Evolutionary conservation across 1,140 invertebrate genomes (phyloP), one percentile per base, ranked within the genome.

Genomic region (Drosophila punjabiensis): DNA sequence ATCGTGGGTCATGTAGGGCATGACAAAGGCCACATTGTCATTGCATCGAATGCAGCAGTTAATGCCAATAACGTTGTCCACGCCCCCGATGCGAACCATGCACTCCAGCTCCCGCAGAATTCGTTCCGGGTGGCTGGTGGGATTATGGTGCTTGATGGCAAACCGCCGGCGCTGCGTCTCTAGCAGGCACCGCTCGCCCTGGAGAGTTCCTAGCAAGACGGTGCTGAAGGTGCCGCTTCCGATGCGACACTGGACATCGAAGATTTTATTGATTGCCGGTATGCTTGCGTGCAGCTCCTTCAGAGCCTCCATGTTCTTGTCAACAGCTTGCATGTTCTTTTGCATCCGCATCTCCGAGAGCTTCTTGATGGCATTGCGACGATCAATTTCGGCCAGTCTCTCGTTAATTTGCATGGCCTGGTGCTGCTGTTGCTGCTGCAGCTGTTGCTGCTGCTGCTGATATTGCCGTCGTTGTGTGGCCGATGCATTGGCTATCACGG

Each of bases 1-100:
- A 77, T 93, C 92, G 93, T 98, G 98, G 71, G 95, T 95, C 94
- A 98, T 96, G 93, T 96, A 98, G n/a, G 97, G 97, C 98, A 99
- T 98, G 28, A 98, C 95, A 94, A 98, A 97, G 53, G 97, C 96
- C 75, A 98, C 95, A 76, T 97, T 96, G 65, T 98, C 97, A 64
- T 95, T 94, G 81, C 96, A 95, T 67, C 97, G 94, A 30, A 98
- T 94, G 91, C 97, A 98, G 65, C 97, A 94, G 78, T 97, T 95
- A 59, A 98, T 94, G 43, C 96, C 96, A 85, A 97, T 97, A 33
- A 98, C 95, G 95, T 99, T 96, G 88, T 97, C 95, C 73, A 94
- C 94, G 0, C 98, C 98, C 9, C 91, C 97, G 78, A 98, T 96
- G 60, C 96, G 94, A 74, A 96, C 95, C 59, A 98, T 94, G 92